A percentile compares a stretch with the other conserved stretches of the same genome.
Conservation (phyloP, 2,113 vertebrate species). For the Rostratula benghalensis region DNA sequence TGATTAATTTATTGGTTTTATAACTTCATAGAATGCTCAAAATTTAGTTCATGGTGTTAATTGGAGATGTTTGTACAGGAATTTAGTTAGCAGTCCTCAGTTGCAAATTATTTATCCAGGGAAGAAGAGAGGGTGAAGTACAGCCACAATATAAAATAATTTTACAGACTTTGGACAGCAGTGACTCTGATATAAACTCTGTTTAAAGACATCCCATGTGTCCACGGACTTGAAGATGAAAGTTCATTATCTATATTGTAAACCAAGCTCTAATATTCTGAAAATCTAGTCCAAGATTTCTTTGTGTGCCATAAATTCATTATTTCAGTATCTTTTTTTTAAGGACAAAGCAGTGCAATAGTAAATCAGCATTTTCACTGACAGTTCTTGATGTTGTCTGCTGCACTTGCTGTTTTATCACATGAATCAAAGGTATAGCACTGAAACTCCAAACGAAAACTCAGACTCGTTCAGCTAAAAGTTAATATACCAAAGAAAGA, state of each 20-base stretch:
- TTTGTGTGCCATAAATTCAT: not conserved
- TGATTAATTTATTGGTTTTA: not conserved
- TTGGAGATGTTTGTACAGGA: not conserved
- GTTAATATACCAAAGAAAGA: not conserved
- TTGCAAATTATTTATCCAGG: not conserved
- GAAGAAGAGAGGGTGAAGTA: not conserved
- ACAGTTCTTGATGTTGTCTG: not conserved
- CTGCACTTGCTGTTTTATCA: not conserved
- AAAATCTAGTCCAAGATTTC: not conserved
- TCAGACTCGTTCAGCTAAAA: not conserved
- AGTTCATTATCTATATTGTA: not conserved
- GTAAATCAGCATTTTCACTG: not conserved
- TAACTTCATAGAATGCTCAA: not conserved
- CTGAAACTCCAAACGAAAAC: not conserved
- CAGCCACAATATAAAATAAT: not conserved
- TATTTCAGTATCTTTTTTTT: not conserved
- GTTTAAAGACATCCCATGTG: not conserved
- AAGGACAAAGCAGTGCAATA: not conserved
- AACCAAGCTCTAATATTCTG: not conserved
- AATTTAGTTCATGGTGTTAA: not conserved
- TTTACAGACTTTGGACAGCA: not conserved
- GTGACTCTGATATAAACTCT: not conserved
- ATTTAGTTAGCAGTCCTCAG: not conserved
- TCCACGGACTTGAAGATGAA: not conserved
- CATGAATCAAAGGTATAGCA: conserved; percentile 9